Evolutionary conservation across 2,113 vertebrate species (phyloP), one percentile per base, ranked within the genome.

Genomic region (Ptilorrhoa leucosticta): DNA sequence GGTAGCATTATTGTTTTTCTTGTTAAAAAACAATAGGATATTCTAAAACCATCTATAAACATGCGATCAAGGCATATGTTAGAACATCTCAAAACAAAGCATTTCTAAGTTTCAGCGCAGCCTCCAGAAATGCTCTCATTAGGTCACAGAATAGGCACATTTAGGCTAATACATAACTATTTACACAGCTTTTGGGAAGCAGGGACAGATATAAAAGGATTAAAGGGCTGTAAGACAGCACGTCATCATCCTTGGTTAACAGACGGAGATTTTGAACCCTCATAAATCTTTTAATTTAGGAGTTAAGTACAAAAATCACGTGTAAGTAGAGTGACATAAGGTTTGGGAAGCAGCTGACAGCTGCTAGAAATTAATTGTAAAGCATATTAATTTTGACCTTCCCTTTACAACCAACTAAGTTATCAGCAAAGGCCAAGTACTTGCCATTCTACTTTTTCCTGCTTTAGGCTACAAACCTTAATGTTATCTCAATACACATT

Each of bases 331-430:
- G n/a, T 42, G 71, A 77, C 79, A 77, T 15, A 22, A 90, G 33
- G 44, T 69, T 71, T 57, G 40, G 31, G 85, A 95, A 94, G 73
- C 70, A 85, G 66, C 37, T 72, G 87, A 68, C 31, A 57, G 63
- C 44, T 69, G 65, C 61, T 79, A 79, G 70, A 79, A 76, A 79
- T 76, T 88, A 45, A 48, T 2, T 76, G 53, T 50, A 85, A 87
- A 71, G 78, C 45, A 57, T 35, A 76, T 24, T 45, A 85, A 83
- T 95, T 85, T 83, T 79, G 84, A 96, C 82, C 75, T 85, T 95
- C 73, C 54, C 17, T 85, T 90, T 83, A 57, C 37, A 96, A 45
- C 57, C 18, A 68, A 65, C 5, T 33, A 51, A 79, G 78, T 63
- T 54, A 94, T n/a, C 75, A 69, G 66, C 70, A 63, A 82, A 90